phyloP scores from a whole-genome alignment of 2,113 vertebrate genomes.

The Nibea albiflora region DNA sequence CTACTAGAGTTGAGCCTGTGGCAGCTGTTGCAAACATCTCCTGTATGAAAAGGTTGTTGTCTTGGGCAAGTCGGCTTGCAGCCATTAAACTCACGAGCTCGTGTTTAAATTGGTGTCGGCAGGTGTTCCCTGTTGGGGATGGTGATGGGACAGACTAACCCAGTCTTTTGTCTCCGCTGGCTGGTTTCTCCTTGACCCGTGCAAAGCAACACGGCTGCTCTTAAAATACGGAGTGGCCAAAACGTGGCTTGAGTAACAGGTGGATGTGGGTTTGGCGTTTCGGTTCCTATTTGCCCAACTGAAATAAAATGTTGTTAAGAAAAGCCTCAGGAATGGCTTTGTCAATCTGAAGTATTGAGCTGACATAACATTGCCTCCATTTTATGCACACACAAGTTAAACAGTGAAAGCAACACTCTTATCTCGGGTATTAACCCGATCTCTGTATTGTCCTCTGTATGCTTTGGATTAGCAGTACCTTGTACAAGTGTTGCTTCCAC shows the following conservation, averaged over 20 bases:
- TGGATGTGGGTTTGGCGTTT: not conserved
- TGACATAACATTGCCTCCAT: constrained; percentile 1
- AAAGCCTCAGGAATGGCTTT: constrained; percentile 28
- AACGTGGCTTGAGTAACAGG: not conserved
- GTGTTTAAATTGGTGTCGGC: too few relatives aligned
- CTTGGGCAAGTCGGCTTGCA: not conserved
- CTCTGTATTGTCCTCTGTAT: not conserved
- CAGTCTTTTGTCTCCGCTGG: not conserved
- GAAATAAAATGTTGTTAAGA: not conserved
- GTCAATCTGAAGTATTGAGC: constrained; percentile 1
- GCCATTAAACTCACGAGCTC: not conserved
- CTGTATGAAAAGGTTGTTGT: not conserved
- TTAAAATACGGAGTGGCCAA: not conserved
- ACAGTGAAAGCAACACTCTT: not conserved
- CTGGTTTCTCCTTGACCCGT: not conserved
- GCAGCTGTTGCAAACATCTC: not conserved
- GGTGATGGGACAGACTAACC: not conserved
- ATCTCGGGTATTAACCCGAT: not conserved
- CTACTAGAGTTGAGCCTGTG: not conserved
- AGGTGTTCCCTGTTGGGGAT: not conserved
- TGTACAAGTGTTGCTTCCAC: constrained; percentile 19
- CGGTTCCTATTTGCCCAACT: not conserved
- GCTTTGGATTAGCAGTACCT: too few relatives aligned
- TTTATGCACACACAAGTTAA: not conserved
- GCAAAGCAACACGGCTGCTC: not conserved